Base-by-base conservation (phyloP, 1,140 invertebrate genomes). In the Trichoplusia ni region DNA sequence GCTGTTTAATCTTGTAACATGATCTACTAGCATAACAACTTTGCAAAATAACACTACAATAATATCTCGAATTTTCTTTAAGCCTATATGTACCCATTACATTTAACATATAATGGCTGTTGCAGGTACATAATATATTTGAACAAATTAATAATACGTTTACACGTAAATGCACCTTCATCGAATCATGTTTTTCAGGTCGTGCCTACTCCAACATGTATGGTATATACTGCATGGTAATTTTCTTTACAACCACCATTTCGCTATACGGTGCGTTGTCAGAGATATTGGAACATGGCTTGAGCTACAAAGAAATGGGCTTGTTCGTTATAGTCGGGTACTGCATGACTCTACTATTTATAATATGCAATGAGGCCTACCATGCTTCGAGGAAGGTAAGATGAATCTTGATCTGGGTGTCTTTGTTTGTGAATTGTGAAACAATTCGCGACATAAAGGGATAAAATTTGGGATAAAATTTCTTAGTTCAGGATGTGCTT, bases 171-270 rank as follows among this genome's bases (percentile, higher is more conserved):
- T 13, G 3, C 1, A 7, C n/a, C 14, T 14, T 38, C 1, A 1
- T 38, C 2, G 11, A 38, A 42, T 9, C 8, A 7, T 9, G 23
- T 40, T 8, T 9, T 27, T 9, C n/a, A 92, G 92, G 92, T 31
- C 90, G 92, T 37, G 94, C 93, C 1, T 94, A 94, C 75, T 93
- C 93, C 16, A 94, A 94, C 66, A 94, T 94, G 93, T 94, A 94
- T 67, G 93, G 93, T 9, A 93, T 94, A 73, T 94, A 94, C 75
- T 94, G 94, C 67, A 88, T 94, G 75, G 91, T 94, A 0, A 93
- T 94, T 27, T 93, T 94, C 74, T 92, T 94, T 67, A 94, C 93
- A 2, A 94, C 93, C 3, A 94, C 94, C 13, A 93, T 94, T 33
- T 94, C 94, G 2, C 89, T 92, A 8, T 94, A 94, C 64, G 93